A percentile compares a stretch with the other conserved stretches of the same genome.
These are phyloP conservation scores for Xylota sylvarum DNA, from an alignment of 2,888 invertebrate genomes.

Conservation along the genomic window DNA sequence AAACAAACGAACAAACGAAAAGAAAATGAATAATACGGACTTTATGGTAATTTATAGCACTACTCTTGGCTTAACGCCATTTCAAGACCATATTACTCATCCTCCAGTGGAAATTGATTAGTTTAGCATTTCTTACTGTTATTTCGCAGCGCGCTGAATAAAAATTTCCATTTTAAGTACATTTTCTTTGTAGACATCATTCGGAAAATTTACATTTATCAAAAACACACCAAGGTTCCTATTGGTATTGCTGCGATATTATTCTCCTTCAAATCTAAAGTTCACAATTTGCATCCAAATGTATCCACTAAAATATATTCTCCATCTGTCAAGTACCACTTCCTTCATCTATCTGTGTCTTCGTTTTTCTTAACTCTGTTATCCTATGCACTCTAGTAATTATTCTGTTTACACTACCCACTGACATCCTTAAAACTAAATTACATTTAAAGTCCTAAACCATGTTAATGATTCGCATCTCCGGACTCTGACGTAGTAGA, in stretches of 20 bases:
- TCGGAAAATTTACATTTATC: background rate
- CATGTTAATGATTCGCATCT: conserved; percentile 25
- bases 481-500: background rate
- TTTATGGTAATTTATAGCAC: too few species aligned
- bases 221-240: background rate
- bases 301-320: background rate
- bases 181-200: background rate
- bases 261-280: background rate
- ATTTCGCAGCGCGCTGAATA: background rate
- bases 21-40: too few species aligned
- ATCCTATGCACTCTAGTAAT: conserved; percentile 27
- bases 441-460: conserved; percentile 30
- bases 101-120: background rate
- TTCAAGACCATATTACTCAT: too few species aligned
- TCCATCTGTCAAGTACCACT: background rate
- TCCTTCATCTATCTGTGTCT: conserved; percentile 25
- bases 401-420: conserved; percentile 8
- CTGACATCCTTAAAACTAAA: conserved; percentile 33
- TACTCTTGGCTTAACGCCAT: too few species aligned
- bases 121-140: background rate
- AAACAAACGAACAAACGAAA: too few species aligned
- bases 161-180: background rate
- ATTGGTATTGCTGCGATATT: background rate
- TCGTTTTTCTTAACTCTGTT: background rate
- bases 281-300: conserved; percentile 30